phyloP scores from a whole-genome alignment of 2,888 invertebrate genomes.

The Campoplex capitator region DNA sequence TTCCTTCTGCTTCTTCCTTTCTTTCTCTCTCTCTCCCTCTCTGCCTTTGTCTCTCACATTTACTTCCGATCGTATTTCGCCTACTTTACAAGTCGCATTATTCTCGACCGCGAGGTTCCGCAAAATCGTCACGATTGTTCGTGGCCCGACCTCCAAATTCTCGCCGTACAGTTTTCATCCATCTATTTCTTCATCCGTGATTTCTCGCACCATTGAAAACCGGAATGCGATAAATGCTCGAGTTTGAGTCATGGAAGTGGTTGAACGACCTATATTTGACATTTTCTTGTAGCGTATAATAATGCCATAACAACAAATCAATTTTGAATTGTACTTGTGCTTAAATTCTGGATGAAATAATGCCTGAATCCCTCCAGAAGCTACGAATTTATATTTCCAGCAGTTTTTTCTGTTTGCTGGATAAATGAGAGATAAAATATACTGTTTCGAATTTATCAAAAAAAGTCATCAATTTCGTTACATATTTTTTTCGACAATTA shows the following conservation, averaged over 20 bases:
- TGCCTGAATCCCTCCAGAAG: neutral
- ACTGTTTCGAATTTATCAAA: no score
- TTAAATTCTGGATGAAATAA: neutral
- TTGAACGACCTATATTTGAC: constrained; percentile 24
- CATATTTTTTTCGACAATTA: no score
- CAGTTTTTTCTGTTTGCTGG: neutral
- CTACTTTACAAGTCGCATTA: constrained; percentile 60
- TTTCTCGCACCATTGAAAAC: constrained; percentile 9
- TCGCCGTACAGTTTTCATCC: neutral
- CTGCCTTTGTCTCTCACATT: neutral
- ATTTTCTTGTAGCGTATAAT: neutral
- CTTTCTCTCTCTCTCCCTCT: neutral
- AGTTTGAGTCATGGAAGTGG: constrained; percentile 3
- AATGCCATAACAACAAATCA: constrained; percentile 2
- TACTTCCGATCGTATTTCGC: constrained; percentile 23
- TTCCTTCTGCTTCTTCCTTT: neutral
- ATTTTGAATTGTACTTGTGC: neutral
- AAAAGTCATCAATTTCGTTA: no score
- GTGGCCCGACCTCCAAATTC: constrained; percentile 15
- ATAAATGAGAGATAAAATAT: no score
- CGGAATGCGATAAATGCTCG: constrained; percentile 32
- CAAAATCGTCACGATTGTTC: constrained; percentile 46
- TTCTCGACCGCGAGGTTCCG: constrained; percentile 49
- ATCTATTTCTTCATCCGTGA: constrained; percentile 23
- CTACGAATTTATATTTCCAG: no score